phyloP scores from a whole-genome alignment of 37 sponge, comb jelly and placozoan genomes.

The Axinella damicornis region DNA sequence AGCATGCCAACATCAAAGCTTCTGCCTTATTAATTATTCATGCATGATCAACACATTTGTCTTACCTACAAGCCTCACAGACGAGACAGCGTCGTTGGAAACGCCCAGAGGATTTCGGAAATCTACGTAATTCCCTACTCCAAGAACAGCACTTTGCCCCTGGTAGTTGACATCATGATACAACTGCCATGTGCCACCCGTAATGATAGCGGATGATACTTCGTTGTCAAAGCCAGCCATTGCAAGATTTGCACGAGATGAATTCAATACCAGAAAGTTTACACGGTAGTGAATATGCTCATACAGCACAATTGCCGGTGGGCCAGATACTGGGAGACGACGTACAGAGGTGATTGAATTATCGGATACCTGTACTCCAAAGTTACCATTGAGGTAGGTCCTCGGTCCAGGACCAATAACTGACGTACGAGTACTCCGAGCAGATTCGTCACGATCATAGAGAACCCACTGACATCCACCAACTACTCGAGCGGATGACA shows the following conservation, averaged over 20 bases:
- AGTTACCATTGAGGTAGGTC: background rate
- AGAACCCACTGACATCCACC: no score
- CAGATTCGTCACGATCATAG: background rate
- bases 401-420: background rate
- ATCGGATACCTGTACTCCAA: background rate
- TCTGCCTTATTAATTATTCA: no score
- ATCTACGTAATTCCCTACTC: no score
- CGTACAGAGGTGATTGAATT: background rate
- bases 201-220: background rate
- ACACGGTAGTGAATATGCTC: background rate
- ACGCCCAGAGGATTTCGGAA: no score
- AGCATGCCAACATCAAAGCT: no score
- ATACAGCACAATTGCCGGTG: background rate
- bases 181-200: background rate
- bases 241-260: background rate
- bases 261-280: background rate
- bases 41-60: no score
- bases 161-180: background rate
- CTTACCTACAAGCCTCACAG: no score
- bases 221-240: background rate
- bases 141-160: no score
- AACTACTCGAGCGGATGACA: no score
- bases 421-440: background rate
- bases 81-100: no score
- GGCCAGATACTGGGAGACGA: background rate